Percentiles rank a stretch among this genome's conserved stretches.
These are phyloP conservation scores for Monomorium pharaonis DNA, from an alignment of 1,140 invertebrate genomes.

Conservation along the genomic window DNA sequence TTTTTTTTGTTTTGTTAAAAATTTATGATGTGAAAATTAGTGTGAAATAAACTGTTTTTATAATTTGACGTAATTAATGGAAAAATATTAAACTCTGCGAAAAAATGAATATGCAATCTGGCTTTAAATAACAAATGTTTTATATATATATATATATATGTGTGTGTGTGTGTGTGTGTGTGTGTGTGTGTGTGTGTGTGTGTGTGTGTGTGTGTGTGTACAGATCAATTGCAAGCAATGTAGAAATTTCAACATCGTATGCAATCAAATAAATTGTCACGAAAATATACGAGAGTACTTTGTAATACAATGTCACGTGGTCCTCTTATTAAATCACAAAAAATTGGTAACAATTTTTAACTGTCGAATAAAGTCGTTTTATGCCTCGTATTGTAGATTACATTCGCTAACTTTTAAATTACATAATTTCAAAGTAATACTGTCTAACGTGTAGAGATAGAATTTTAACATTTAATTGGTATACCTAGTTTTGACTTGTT, in stretches of 20 bases:
- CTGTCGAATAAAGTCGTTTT: neutral
- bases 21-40: neutral
- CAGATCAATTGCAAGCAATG: neutral
- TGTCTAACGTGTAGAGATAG: neutral
- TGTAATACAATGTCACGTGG: neutral
- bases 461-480: slow-evolving; percentile 22
- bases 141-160: no score
- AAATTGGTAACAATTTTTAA: neutral
- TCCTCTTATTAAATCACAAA: slow-evolving; percentile 7
- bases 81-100: neutral
- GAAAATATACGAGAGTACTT: slow-evolving; percentile 17
- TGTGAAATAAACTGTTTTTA: neutral
- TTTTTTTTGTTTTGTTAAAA: neutral
- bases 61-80: neutral
- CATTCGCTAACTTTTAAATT: neutral
- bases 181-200: no score
- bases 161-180: no score
- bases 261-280: neutral
- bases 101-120: neutral
- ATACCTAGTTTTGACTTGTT: neutral
- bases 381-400: neutral
- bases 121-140: neutral
- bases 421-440: neutral
- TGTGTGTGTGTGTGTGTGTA: no score
- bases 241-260: neutral